Conservation (phyloP, 2,113 vertebrate genomes). For the Sciurus niger region DNA sequence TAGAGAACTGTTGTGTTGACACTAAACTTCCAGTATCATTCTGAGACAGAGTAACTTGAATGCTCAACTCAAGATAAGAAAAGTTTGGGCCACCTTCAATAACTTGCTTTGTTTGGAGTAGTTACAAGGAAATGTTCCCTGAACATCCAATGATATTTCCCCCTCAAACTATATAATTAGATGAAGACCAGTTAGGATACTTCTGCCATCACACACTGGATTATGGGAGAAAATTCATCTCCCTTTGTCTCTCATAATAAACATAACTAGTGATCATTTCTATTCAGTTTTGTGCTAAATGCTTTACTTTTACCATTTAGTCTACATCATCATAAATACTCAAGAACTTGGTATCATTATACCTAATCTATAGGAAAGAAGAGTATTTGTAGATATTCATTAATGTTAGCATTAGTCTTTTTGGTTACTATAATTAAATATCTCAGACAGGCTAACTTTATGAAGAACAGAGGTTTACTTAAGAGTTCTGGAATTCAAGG, state of each 20-base stretch:
- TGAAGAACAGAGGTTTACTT: background rate
- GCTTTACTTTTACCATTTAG: background rate
- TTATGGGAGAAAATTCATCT: background rate
- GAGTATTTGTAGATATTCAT: background rate
- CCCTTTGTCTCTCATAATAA: background rate
- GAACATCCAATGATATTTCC: rapidly evolving
- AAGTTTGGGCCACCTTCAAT: background rate
- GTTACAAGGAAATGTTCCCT: background rate
- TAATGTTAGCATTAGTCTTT: background rate
- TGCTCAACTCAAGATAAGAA: too few species aligned
- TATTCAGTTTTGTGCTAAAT: background rate
- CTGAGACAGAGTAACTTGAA: background rate
- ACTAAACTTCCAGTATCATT: background rate
- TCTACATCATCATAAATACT: background rate
- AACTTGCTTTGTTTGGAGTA: background rate
- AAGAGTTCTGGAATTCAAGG: background rate
- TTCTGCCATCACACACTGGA: background rate
- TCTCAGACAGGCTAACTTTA: background rate
- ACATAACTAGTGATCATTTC: background rate
- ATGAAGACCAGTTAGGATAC: background rate
- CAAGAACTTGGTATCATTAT: background rate
- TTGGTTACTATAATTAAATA: background rate
- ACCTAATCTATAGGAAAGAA: background rate
- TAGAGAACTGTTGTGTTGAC: background rate
- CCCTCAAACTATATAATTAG: background rate